phyloP scores from a whole-genome alignment of 2,888 invertebrate genomes.

The Dioctria linearis region DNA sequence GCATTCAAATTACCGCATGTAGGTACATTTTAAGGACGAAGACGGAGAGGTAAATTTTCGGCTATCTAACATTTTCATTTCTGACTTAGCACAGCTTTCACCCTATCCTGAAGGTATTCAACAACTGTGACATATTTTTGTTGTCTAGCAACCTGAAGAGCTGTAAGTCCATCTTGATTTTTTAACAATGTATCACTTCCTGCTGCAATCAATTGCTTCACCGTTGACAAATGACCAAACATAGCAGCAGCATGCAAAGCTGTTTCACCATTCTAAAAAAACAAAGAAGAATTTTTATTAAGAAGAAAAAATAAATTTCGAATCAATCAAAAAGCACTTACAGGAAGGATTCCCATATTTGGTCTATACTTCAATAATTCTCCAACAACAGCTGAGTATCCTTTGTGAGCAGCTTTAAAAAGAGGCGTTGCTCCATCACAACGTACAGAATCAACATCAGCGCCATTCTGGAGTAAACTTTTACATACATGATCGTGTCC shows the following conservation, averaged over 20 bases:
- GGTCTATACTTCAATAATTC: conserved; percentile 88
- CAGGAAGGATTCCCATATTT: conserved; percentile 85
- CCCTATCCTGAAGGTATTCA: conserved; percentile 68
- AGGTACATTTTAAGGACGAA: no score
- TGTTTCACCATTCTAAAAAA: conserved; percentile 88
- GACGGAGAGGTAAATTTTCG: neutral
- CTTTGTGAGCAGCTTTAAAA: conserved; percentile 96
- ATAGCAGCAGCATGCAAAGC: conserved; percentile 93
- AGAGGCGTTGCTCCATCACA: conserved; percentile 95
- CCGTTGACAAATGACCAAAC: conserved; percentile 87
- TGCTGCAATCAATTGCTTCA: conserved; percentile 81
- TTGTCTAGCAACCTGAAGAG: conserved; percentile 77
- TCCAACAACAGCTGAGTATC: conserved; percentile 88
- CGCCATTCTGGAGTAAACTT: conserved; percentile 83
- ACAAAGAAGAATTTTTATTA: neutral
- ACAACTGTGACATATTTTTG: conserved; percentile 69
- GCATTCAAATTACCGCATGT: neutral
- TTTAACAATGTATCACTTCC: conserved; percentile 78
- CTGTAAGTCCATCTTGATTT: conserved; percentile 82
- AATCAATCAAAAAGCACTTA: conserved; percentile 70
- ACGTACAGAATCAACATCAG: conserved; percentile 83
- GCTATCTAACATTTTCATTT: conserved; percentile 34
- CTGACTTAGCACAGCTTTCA: conserved; percentile 1
- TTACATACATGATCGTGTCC: conserved; percentile 88
- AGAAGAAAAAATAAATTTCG: neutral